A percentile compares a stretch with the other conserved stretches of the same genome.
phyloP scores from a whole-genome alignment of 2,797 vertebrate species.

The Poecilia picta region DNA sequence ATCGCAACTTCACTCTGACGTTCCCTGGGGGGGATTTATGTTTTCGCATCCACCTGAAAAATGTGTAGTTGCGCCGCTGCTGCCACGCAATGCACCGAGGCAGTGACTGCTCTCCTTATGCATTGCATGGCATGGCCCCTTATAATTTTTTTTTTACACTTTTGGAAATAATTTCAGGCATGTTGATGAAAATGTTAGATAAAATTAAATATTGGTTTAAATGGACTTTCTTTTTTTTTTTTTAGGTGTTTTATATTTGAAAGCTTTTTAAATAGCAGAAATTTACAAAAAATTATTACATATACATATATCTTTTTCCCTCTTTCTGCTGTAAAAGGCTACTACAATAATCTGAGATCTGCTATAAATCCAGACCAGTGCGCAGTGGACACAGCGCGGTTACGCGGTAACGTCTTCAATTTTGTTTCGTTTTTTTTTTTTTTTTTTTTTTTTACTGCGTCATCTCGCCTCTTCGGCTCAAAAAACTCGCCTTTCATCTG shows the following conservation, averaged over 20 bases:
- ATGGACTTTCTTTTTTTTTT: not conserved
- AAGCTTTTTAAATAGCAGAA: not conserved
- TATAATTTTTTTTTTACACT: not conserved
- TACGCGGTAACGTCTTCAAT: not conserved
- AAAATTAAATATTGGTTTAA: not conserved
- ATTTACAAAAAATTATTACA: not conserved
- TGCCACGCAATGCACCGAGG: no score
- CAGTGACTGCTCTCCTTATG: no score
- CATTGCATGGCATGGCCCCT: no score
- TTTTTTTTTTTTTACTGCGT: constrained; percentile 44
- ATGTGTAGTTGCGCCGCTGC: no score
- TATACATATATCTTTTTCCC: not conserved
- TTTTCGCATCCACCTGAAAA: no score
- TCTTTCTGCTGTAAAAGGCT: not conserved
- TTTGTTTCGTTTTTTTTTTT: not conserved
- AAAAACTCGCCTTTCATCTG: not conserved
- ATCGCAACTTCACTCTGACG: no score
- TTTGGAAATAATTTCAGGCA: not conserved
- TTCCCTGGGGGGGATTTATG: no score
- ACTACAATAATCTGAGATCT: not conserved
- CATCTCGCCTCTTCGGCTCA: constrained; percentile 14
- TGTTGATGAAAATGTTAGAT: not conserved
- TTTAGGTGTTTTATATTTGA: not conserved
- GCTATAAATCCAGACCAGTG: not conserved
- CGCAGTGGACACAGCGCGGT: not conserved